Conservation (phyloP, 2,113 vertebrate genomes). For the Psammodynastes pulverulentus region DNA sequence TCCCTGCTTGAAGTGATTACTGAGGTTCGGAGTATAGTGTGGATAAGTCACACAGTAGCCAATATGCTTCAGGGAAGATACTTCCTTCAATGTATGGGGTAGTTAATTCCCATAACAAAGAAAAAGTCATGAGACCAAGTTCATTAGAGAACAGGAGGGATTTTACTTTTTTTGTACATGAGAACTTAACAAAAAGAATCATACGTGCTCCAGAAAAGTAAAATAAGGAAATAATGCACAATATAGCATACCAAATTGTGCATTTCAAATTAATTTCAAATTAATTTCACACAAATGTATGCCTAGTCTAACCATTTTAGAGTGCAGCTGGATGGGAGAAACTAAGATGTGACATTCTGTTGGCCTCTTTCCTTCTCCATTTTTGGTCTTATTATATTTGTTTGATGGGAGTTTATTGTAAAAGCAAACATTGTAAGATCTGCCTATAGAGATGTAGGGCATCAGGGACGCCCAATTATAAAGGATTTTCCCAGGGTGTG, state of each 20-base stretch:
- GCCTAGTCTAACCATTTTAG: not conserved
- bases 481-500: not conserved
- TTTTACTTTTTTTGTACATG: constrained; percentile 41
- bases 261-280: not conserved
- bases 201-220: not conserved
- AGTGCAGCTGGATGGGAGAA: not conserved
- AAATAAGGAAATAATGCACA: not conserved
- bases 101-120: not conserved
- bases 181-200: constrained; percentile 32
- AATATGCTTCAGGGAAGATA: not conserved
- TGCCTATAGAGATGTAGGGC: not conserved
- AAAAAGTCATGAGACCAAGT: not conserved
- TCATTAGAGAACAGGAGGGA: not conserved
- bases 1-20: not conserved
- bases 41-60: not conserved
- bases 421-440: not conserved
- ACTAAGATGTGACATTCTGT: not conserved
- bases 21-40: not conserved
- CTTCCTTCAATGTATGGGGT: not conserved
- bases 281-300: not conserved
- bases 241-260: not conserved
- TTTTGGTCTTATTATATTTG: not conserved
- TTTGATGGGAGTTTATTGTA: not conserved
- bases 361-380: not conserved
- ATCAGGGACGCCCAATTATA: not conserved